phyloP scores from a whole-genome alignment of 2,888 invertebrate species.

The Acanthococcus lagerstroemiae region DNA sequence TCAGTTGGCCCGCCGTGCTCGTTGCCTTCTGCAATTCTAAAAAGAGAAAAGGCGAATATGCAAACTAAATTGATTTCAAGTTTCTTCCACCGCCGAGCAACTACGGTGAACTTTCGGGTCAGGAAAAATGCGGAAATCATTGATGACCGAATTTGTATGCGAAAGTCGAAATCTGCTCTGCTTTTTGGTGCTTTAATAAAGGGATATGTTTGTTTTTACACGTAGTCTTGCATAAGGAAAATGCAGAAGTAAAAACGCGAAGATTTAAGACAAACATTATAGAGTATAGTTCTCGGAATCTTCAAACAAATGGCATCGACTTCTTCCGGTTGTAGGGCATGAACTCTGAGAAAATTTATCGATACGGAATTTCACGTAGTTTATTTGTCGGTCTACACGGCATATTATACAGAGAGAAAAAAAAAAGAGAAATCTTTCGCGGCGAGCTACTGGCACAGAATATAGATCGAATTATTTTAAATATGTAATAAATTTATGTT shows the following conservation, averaged over 20 bases:
- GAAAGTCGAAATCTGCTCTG: background rate
- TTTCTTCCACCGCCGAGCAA: background rate
- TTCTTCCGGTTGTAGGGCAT: no score
- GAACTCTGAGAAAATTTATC: no score
- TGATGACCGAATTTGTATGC: slow-evolving; percentile 8
- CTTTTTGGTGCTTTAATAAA: slow-evolving; percentile 7
- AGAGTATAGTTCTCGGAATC: background rate
- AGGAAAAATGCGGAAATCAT: background rate
- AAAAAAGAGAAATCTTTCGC: no score
- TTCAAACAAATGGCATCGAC: background rate
- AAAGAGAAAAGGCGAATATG: slow-evolving; percentile 1
- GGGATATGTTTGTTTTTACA: slow-evolving; percentile 10
- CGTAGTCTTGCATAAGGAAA: slow-evolving; percentile 10
- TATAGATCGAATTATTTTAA: no score
- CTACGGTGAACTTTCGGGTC: background rate
- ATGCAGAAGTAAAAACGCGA: background rate
- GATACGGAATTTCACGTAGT: no score
- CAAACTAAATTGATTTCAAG: slow-evolving; percentile 3
- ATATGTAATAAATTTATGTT: no score
- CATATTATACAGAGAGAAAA: no score
- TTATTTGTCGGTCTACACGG: no score
- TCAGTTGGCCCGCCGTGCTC: no score
- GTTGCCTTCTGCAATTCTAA: no score
- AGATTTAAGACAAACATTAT: slow-evolving; percentile 7
- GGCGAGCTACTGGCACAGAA: no score